These are phyloP conservation scores for Pseudocheirus occidentalis DNA, from an alignment of 2,797 vertebrate species.

Conservation along the genomic window DNA sequence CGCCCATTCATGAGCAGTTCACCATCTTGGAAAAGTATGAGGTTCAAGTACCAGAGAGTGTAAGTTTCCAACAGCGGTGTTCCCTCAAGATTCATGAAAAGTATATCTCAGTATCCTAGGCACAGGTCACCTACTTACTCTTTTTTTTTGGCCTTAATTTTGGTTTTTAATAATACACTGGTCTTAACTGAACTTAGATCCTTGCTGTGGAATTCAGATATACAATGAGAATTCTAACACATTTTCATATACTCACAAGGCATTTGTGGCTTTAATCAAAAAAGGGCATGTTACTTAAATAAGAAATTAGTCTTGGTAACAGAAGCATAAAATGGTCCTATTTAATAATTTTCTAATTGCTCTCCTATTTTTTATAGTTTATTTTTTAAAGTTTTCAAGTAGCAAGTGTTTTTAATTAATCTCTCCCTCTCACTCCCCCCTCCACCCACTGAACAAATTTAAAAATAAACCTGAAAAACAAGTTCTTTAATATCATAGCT, in stretches of 20 bases:
- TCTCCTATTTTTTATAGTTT: not conserved
- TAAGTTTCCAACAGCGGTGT: slow-evolving; percentile 75
- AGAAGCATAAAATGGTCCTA: not conserved
- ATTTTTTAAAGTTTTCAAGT: not conserved
- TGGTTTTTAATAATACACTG: not conserved
- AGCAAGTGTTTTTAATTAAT: not conserved
- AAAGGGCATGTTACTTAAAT: not conserved
- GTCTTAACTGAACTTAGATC: not conserved
- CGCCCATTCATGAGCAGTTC: slow-evolving; percentile 90
- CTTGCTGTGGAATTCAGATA: not conserved
- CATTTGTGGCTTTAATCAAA: not conserved
- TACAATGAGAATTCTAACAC: not conserved
- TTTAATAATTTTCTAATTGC: not conserved
- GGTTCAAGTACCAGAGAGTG: slow-evolving; percentile 85
- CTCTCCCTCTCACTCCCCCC: not conserved
- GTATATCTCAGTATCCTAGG: not conserved
- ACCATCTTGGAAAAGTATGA: slow-evolving; percentile 90
- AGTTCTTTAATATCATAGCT: not conserved
- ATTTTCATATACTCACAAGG: not conserved
- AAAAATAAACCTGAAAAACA: not conserved
- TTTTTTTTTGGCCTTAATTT: not conserved
- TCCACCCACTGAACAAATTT: not conserved
- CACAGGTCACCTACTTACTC: no score
- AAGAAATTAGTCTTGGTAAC: not conserved
- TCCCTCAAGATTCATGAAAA: not conserved